Evolutionary conservation across 1,140 invertebrate genomes (phyloP).

Genomic region (Apis laboriosa): DNA sequence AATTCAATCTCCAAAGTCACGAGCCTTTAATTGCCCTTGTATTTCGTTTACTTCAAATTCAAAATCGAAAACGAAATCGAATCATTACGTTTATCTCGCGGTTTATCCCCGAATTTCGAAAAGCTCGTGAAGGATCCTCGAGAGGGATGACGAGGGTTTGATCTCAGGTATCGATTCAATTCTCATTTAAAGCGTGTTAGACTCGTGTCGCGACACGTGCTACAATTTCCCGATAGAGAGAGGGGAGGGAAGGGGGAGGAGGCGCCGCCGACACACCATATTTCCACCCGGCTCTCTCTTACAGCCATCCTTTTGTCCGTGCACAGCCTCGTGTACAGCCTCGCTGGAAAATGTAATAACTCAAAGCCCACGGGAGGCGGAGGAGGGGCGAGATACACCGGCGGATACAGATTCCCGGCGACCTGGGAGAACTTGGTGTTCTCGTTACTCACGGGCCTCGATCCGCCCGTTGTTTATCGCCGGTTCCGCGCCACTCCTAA

Average conservation of each 20-base stretch:
- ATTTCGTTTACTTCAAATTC: too few species aligned
- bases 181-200: slow-evolving; percentile 17
- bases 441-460: slow-evolving; percentile 32
- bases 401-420: slow-evolving; percentile 27
- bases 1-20: too few species aligned
- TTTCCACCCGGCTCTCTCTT: neutral
- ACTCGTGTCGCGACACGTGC: slow-evolving; percentile 42
- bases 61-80: too few species aligned
- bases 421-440: neutral
- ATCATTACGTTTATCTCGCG: too few species aligned
- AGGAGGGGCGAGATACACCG: slow-evolving; percentile 14
- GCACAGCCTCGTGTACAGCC: neutral
- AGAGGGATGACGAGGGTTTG: neutral
- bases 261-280: neutral
- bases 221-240: slow-evolving; percentile 35
- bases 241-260: too few species aligned
- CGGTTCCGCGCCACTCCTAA: slow-evolving; percentile 13
- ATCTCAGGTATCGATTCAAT: neutral
- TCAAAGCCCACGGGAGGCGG: slow-evolving; percentile 27
- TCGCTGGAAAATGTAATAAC: slow-evolving; percentile 42
- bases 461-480: slow-evolving; percentile 40
- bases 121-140: neutral
- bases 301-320: slow-evolving; percentile 26
- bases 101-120: neutral
- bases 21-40: too few species aligned